phyloP scores from a whole-genome alignment of 2,113 vertebrate genomes.

The Oryzias melastigma region DNA sequence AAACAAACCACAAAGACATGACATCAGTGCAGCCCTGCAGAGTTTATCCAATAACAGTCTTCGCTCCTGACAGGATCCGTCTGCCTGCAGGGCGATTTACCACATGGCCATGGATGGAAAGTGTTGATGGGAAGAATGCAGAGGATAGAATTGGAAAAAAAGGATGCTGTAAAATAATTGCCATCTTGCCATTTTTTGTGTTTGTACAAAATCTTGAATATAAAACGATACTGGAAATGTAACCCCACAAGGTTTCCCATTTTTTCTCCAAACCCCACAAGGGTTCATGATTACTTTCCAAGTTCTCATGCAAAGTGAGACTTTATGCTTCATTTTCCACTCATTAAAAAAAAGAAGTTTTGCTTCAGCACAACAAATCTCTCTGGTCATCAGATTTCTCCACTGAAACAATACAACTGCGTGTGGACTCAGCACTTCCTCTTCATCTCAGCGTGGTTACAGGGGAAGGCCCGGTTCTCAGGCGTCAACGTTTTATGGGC shows the following conservation, averaged over 20 bases:
- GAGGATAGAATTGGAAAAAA: slow-evolving; percentile 9
- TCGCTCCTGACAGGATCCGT: slow-evolving; percentile 33
- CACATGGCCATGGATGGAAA: slow-evolving; percentile 38
- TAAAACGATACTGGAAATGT: slow-evolving; percentile 20
- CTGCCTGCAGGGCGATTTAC: slow-evolving; percentile 43
- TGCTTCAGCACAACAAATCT: slow-evolving; percentile 39
- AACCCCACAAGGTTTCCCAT: slow-evolving; percentile 12
- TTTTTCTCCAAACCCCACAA: slow-evolving; percentile 53
- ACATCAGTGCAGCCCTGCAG: slow-evolving; percentile 29
- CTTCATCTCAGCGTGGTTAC: slow-evolving; percentile 37
- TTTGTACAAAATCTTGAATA: slow-evolving; percentile 21
- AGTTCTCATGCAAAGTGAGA: slow-evolving; percentile 63
- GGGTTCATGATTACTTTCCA: slow-evolving; percentile 66
- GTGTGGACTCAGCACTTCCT: slow-evolving; percentile 64
- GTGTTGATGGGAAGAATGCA: slow-evolving; percentile 30
- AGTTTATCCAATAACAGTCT: slow-evolving; percentile 33
- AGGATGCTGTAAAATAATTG: slow-evolving; percentile 16
- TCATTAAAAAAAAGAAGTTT: slow-evolving; percentile 52
- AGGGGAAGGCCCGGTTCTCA: slow-evolving; percentile 16
- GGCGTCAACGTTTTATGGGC: slow-evolving; percentile 47
- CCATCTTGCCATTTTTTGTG: slow-evolving; percentile 9
- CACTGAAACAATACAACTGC: slow-evolving; percentile 64
- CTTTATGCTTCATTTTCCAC: slow-evolving; percentile 67
- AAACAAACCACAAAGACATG: slow-evolving; percentile 24
- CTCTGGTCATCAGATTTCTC: slow-evolving; percentile 68